These are phyloP conservation scores for Neuroterus valhalla DNA, from an alignment of 1,140 invertebrate genomes.

Conservation along the genomic window DNA sequence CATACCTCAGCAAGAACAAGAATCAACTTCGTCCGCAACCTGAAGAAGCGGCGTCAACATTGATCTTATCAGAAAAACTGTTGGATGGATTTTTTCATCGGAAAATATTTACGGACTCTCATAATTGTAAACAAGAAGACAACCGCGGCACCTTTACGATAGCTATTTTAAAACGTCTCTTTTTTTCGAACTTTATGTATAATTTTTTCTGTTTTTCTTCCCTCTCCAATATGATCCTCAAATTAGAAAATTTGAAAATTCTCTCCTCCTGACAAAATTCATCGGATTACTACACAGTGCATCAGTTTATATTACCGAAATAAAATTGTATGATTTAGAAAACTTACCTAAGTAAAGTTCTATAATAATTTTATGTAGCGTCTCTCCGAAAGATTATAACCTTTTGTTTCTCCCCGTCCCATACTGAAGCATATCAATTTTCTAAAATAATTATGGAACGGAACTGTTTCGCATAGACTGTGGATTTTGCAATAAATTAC, in stretches of 20 bases:
- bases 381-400: neutral
- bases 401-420: neutral
- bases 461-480: too few species aligned
- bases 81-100: slow-evolving; percentile 49
- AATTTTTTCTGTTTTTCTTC: too few species aligned
- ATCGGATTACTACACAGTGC: neutral
- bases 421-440: neutral
- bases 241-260: slow-evolving; percentile 13
- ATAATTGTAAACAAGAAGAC: slow-evolving; percentile 38
- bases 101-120: slow-evolving; percentile 48
- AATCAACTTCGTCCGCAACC: slow-evolving; percentile 26
- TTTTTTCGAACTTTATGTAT: neutral
- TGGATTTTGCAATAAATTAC: too few species aligned
- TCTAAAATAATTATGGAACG: neutral
- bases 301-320: slow-evolving; percentile 15
- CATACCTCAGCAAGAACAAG: slow-evolving; percentile 23
- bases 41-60: slow-evolving; percentile 25
- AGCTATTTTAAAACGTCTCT: slow-evolving; percentile 31
- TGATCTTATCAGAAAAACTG: slow-evolving; percentile 45
- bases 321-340: slow-evolving; percentile 32
- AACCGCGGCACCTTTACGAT: slow-evolving; percentile 31
- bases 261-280: slow-evolving; percentile 4
- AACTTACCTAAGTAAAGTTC: slow-evolving; percentile 21
- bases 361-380: neutral
- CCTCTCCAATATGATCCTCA: neutral